Evolutionary conservation across 2,888 invertebrate genomes (phyloP).

Genomic region (Rhabditophanes sp.): DNA sequence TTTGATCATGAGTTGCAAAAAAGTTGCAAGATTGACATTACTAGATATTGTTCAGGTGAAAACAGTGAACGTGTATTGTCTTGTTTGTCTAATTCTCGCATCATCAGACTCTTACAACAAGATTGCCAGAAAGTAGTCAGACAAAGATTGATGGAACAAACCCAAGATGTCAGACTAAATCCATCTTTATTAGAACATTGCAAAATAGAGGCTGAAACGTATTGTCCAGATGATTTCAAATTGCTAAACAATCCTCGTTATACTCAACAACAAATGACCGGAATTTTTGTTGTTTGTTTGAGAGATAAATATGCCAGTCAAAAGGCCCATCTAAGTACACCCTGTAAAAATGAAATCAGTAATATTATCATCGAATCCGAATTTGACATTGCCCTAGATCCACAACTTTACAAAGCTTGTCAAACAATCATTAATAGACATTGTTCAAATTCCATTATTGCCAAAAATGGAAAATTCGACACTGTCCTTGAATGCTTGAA

Average conservation of each 20-base stretch:
- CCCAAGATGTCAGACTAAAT: constrained; percentile 66
- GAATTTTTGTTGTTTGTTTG: constrained; percentile 30
- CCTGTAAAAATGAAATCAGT: constrained; percentile 25
- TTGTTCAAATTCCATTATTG: constrained; percentile 23
- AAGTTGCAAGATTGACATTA: constrained; percentile 56
- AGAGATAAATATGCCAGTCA: constrained; percentile 19
- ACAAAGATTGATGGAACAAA: constrained; percentile 35
- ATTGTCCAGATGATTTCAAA: constrained; percentile 31
- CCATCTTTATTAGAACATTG: constrained; percentile 70
- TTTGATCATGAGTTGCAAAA: constrained; percentile 47
- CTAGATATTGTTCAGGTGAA: constrained; percentile 24
- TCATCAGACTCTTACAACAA: constrained; percentile 28
- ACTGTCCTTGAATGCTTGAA: constrained; percentile 79
- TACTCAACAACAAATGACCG: constrained; percentile 23
- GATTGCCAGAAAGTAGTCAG: constrained; percentile 27
- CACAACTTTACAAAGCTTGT: constrained; percentile 63
- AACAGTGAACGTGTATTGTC: constrained; percentile 29
- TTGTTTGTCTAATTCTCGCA: constrained; percentile 37
- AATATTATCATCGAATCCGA: constrained; percentile 50
- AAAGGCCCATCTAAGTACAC: constrained; percentile 10
- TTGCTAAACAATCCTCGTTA: constrained; percentile 29
- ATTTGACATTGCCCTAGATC: constrained; percentile 74
- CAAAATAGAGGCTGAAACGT: constrained; percentile 47
- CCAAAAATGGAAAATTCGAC: constrained; percentile 28
- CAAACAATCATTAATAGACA: constrained; percentile 15